Evolutionary conservation across 1,140 invertebrate genomes (phyloP), one percentile per base, ranked within the genome.

Genomic region (Euglossa dilemma): DNA sequence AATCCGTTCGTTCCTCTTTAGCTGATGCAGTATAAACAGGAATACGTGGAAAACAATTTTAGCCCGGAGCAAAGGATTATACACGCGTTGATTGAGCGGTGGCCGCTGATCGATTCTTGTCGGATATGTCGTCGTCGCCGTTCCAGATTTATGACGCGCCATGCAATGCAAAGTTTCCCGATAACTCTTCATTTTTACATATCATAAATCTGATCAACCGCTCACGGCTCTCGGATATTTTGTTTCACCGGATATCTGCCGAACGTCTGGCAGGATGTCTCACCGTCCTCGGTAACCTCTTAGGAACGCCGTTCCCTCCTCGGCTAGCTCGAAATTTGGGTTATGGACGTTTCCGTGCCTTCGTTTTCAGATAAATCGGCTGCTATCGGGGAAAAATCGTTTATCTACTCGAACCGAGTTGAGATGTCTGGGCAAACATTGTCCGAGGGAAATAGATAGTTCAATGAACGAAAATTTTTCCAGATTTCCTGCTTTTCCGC

Each of bases 121-220:
- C n/a, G 23, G 45, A 50, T 25, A 20, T 70, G n/a, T 70, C 67
- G n/a, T 50, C 18, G 36, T 36, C 36, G 25, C 25, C n/a, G 45
- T 25, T n/a, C 67, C 16, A 50, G 67, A 70, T 70, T 50, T 70
- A 70, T 50, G 67, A 28, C 45, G 20, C 45, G 14, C 18, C 9
- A 50, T 70, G 67, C 45, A 50, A 70, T 25, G 45, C 67, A 70
- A 50, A 70, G 25, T 50, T 50, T 70, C 25, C 45, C 45, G n/a
- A 70, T 70, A 70, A 50, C 67, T 70, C 45, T 70, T 70, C 67
- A 50, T 70, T 70, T 70, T 50, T 50, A 50, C 23, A 11, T 25
- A 25, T 47, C 67, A 25, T 25, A 50, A 47, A 69, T 69, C 45
- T 50, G n/a, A n/a, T 25, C 23, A n/a, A 69, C 64, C n/a, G 36